Conservation (phyloP, 2,888 invertebrate species). For the Tenthredo livida region DNA sequence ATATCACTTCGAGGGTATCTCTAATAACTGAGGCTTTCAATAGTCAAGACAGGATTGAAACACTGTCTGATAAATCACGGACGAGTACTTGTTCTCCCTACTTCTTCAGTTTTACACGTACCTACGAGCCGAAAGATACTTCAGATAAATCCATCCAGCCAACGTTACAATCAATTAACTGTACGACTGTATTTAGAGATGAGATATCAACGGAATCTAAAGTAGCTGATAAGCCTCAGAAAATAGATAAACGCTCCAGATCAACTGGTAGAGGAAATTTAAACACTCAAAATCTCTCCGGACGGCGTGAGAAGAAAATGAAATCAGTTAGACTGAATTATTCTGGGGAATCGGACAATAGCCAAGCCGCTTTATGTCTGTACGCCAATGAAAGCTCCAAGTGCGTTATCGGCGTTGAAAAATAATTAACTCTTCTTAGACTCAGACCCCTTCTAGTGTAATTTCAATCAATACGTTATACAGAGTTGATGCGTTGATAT, state of each 20-base stretch:
- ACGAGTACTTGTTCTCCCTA: constrained; percentile 46
- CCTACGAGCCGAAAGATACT: constrained; percentile 20
- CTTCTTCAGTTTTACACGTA: constrained; percentile 47
- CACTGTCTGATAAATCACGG: constrained; percentile 10
- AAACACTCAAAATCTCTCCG: neutral
- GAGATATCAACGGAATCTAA: neutral
- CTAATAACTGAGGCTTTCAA: neutral
- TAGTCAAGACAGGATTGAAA: constrained; percentile 3
- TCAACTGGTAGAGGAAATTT: neutral
- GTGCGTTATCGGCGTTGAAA: constrained; percentile 61
- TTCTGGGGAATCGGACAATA: constrained; percentile 47
- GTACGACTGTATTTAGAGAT: neutral
- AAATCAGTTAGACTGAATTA: constrained; percentile 40
- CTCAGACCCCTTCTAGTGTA: too few relatives aligned
- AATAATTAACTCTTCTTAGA: neutral
- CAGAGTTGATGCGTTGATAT: neutral
- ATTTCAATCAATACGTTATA: neutral
- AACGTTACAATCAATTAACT: constrained; percentile 36
- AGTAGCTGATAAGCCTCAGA: neutral
- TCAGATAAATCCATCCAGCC: constrained; percentile 35
- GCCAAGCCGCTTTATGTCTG: constrained; percentile 59
- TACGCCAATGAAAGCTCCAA: constrained; percentile 62
- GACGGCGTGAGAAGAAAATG: neutral
- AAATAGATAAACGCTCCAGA: neutral
- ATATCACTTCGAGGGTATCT: neutral